Evolutionary conservation across 2,888 invertebrate species (phyloP).

Genomic region (Eupithecia inturbata): DNA sequence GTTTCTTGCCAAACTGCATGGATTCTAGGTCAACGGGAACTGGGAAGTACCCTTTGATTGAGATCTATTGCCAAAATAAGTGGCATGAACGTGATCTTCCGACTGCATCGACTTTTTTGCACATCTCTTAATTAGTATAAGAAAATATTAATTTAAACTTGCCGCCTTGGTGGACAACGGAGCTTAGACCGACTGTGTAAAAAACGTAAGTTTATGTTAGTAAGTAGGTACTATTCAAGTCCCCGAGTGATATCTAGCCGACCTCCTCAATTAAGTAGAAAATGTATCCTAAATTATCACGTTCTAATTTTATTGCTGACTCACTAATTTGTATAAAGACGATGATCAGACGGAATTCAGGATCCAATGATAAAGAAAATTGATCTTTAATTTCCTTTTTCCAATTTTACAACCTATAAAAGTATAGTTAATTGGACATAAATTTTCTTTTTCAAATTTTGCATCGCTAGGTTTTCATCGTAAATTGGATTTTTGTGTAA

Average conservation of each 20-base stretch:
- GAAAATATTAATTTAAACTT: too few species aligned
- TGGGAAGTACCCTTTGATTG: too few species aligned
- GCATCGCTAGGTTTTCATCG: background rate
- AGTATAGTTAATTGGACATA: background rate
- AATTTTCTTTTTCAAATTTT: background rate
- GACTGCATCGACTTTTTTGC: too few species aligned
- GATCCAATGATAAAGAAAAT: background rate
- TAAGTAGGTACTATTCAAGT: background rate
- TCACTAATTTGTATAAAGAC: background rate
- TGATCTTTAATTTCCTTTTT: background rate
- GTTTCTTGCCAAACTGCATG: too few species aligned
- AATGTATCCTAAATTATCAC: background rate
- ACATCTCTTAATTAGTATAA: too few species aligned
- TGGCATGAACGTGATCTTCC: too few species aligned
- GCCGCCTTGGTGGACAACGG: background rate
- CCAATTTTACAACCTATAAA: background rate
- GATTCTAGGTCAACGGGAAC: too few species aligned
- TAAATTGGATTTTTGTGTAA: background rate
- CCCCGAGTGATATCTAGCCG: background rate
- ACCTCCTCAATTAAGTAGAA: constrained; percentile 4
- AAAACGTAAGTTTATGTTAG: background rate
- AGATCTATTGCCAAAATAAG: too few species aligned
- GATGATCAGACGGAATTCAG: background rate
- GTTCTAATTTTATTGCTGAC: constrained; percentile 5
- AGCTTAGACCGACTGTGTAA: background rate